Evolutionary conservation across 2,113 vertebrate species (phyloP), one percentile per base, ranked within the genome.

Genomic region (Dipodomys ordii): DNA sequence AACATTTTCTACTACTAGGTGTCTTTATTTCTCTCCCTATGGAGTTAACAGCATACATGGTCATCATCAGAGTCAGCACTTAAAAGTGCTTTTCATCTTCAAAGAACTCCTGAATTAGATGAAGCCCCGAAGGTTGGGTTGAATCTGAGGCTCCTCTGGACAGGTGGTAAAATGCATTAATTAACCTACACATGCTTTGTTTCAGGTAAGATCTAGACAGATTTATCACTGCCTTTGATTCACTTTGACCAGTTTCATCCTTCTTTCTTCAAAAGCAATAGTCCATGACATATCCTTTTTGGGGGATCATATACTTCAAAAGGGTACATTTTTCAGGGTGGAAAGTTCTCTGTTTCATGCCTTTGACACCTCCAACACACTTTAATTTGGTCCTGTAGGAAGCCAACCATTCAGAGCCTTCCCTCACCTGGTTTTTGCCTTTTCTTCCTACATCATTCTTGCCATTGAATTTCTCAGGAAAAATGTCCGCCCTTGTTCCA

Each of bases 51-150:
- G 64, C 35, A 16, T 62, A 82, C 64, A 27, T 95, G 91, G 87
- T 87, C 91, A 91, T 94, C 23, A 2, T 87, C 64, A 74, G 77
- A 87, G 83, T 80, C 68, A 77, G 67, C 68, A 72, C 81, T 97
- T 94, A 76, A 96, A 96, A 94, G 96, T 71, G 60, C 49, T 94
- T 97, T 95, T 95, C 84, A 86, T 96, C 93, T 92, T 92, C 84
- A 94, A 87, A 94, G 91, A 87, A 69, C 44, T 82, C 49, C 87
- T 13, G 22, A 78, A 73, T 85, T 32, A 78, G 57, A 89, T 60
- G 74, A 89, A 77, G 28, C 71, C 73, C 82, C 65, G 30, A 28
- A 90, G 72, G 89, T 57, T 90, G 64, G 87, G 60, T 57, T 68
- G n/a, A 68, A 72, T 80, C 22, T 0, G n/a, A 82, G 74, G 35